These are phyloP conservation scores for Andrena camellia DNA, from an alignment of 2,888 invertebrate genomes.

Conservation along the genomic window DNA sequence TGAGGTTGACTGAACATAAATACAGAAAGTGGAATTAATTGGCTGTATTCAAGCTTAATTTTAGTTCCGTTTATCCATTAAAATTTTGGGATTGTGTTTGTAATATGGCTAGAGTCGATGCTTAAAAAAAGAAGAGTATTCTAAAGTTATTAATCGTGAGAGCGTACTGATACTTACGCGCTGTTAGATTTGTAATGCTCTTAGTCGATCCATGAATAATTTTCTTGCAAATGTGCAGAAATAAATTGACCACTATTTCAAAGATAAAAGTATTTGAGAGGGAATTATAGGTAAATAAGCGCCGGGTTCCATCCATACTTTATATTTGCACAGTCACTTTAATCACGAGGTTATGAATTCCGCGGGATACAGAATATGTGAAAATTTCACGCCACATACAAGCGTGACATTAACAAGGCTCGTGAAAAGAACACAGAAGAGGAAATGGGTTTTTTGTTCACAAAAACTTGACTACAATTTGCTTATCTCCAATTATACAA, in stretches of 20 bases:
- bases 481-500: neutral
- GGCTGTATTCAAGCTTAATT: no score
- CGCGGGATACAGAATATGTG: neutral
- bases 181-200: no score
- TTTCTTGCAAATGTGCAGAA: no score
- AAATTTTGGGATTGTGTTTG: no score
- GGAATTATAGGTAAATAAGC: neutral
- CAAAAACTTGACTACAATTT: neutral
- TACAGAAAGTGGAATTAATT: no score
- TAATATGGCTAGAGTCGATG: no score
- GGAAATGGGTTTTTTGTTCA: neutral
- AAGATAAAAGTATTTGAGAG: neutral
- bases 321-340: slow-evolving; percentile 8
- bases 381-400: slow-evolving; percentile 16
- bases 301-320: neutral
- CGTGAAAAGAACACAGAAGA: neutral
- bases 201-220: no score
- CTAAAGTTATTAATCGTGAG: no score
- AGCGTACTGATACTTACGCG: no score
- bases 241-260: neutral
- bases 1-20: no score
- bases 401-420: slow-evolving; percentile 14
- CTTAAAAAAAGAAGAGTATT: no score
- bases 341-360: slow-evolving; percentile 5
- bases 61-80: no score